These are phyloP conservation scores for Enteromius anoplus DNA, from an alignment of 2,797 vertebrate species.

Conservation along the genomic window DNA sequence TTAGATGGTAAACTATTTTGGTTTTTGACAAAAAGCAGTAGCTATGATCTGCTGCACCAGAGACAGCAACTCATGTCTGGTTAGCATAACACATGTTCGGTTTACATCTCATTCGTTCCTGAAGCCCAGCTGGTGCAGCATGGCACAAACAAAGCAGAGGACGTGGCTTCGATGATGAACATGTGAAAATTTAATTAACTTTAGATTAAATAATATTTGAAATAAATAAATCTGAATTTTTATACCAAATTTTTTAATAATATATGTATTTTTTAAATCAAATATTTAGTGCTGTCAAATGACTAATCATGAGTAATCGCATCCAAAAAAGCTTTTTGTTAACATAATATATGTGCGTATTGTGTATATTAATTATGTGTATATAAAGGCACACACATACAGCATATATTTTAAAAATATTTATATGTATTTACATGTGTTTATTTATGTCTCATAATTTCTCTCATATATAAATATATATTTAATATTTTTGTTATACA, in stretches of 20 bases:
- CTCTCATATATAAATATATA: no score
- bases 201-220: neutral
- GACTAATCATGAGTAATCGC: no score
- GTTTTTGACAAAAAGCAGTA: neutral
- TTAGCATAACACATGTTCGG: neutral
- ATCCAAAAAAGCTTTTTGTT: no score
- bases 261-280: neutral
- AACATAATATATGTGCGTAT: no score
- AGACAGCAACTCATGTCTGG: neutral
- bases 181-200: neutral
- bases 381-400: no score
- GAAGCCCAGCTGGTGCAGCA: neutral
- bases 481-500: no score
- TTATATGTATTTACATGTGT: no score
- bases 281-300: neutral
- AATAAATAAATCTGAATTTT: neutral
- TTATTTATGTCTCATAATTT: no score
- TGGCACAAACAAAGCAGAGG: neutral
- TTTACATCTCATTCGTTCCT: slow-evolving; percentile 19
- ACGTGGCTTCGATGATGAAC: neutral
- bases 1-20: neutral
- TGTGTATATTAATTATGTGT: no score
- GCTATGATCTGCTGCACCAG: neutral
- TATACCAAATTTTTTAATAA: neutral
- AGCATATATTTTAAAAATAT: no score